Evolutionary conservation across 2,113 vertebrate genomes (phyloP), one percentile per base, ranked within the genome.

Genomic region (Spermophilus dauricus): DNA sequence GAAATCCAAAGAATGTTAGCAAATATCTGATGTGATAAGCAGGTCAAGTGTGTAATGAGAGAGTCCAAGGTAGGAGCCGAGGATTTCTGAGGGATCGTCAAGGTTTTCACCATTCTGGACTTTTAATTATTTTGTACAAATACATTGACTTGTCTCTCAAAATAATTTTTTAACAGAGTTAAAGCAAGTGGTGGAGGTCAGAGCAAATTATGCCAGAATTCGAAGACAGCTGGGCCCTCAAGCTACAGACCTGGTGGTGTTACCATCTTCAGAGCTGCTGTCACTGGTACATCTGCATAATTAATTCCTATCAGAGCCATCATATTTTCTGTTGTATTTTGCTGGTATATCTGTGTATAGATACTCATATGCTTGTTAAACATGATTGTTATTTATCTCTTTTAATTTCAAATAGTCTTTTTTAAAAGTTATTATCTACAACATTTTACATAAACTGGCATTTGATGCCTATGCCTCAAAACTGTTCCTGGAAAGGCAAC

Each of bases 201-300:
- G 96, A 98, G 98, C 98, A 75, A 98, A 97, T 94, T 98, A 96
- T 96, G 93, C 97, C 80, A 97, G 98, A 87, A 96, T 93, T 34
- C 91, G 61, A 93, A 98, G 97, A 56, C 97, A 97, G 88, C 58
- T 96, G 45, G 97, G 97, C 56, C 56, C 96, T 70, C 67, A 96
- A 92, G 97, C 97, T 42, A 98, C 92, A 93, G 84, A 95, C 14
- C n/a, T 77, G 18, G 24, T 67, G 86, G 34, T 91, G 70, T 92
- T 56, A 30, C 18, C 96, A 58, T 73, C 94, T 30, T 37, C 37
- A 48, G 94, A 96, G 67, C 63, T 42, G 20, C 86, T 70, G 1
- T 67, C 63, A 4, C 92, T 93, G 85, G 75, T 86, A 63, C 39
- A 73, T 16, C 34, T n/a, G 12, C 11, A 34, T 5, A 8, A 30